Evolutionary conservation across 1,140 invertebrate species (phyloP).

Genomic region (Triops cancriformis): DNA sequence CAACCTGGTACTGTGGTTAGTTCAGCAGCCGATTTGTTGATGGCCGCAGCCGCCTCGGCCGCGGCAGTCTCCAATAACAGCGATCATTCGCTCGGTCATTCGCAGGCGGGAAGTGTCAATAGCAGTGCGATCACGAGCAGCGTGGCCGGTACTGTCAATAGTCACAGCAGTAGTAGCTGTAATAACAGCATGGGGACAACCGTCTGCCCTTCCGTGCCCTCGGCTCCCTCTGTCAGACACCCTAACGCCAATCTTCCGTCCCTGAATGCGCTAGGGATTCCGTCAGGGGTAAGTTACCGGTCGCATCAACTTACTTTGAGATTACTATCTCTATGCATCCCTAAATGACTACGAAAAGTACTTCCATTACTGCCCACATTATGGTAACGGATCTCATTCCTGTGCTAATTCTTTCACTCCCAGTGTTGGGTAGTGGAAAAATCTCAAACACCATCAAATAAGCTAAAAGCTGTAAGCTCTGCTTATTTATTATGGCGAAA

Average conservation of each 20-base stretch:
- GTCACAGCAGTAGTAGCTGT: not conserved
- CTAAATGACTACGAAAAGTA: too few species aligned
- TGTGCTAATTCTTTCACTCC: too few species aligned
- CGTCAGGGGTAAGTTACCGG: not conserved
- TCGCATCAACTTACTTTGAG: not conserved
- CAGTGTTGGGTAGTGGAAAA: too few species aligned
- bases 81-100: constrained; percentile 20
- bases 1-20: constrained; percentile 18
- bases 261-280: not conserved
- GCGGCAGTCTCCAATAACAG: constrained; percentile 34
- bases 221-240: not conserved
- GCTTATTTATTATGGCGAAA: too few species aligned
- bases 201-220: not conserved
- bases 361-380: too few species aligned
- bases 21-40: constrained; percentile 30
- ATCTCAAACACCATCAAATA: too few species aligned
- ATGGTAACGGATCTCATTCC: too few species aligned
- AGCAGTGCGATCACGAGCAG: not conserved
- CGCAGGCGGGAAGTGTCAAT: not conserved
- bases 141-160: not conserved
- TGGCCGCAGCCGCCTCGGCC: constrained; percentile 35
- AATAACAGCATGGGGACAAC: constrained; percentile 13
- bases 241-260: not conserved
- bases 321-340: not conserved
- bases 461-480: too few species aligned